These are phyloP conservation scores for Dallia pectoralis DNA, from an alignment of 2,797 vertebrate species.

Conservation along the genomic window DNA sequence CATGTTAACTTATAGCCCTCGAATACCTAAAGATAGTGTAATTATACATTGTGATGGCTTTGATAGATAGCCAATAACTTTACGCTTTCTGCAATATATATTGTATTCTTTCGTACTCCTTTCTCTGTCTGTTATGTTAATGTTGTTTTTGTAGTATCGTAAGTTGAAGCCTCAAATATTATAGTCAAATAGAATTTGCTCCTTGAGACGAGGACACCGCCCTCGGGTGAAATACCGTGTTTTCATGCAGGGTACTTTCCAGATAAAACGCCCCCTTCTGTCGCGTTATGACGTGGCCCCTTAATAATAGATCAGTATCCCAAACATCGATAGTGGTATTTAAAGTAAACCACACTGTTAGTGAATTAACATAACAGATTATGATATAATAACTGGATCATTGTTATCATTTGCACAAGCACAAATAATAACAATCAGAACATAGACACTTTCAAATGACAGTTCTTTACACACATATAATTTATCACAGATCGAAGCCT, in stretches of 20 bases:
- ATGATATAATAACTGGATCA: not conserved
- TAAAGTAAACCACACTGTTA: not conserved
- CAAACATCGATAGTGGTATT: not conserved
- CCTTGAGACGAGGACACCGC: no score
- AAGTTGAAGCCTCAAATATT: no score
- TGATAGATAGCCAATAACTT: no score
- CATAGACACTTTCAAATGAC: not conserved
- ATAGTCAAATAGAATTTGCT: no score
- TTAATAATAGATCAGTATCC: not conserved
- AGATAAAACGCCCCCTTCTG: not conserved
- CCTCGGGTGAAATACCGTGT: not conserved
- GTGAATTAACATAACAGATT: not conserved
- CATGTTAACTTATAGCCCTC: no score
- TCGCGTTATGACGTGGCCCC: not conserved
- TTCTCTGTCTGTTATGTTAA: no score
- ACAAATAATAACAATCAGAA: not conserved
- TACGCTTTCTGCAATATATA: no score
- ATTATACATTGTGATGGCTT: no score
- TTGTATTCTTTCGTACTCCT: no score
- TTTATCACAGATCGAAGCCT: not conserved
- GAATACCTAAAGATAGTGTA: no score
- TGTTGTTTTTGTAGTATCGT: no score
- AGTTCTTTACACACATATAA: not conserved
- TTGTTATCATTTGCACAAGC: conserved; percentile 32
- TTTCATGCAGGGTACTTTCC: not conserved